Conservation (phyloP, 2,888 invertebrate species). For the Brachynemurus nebulosus region DNA sequence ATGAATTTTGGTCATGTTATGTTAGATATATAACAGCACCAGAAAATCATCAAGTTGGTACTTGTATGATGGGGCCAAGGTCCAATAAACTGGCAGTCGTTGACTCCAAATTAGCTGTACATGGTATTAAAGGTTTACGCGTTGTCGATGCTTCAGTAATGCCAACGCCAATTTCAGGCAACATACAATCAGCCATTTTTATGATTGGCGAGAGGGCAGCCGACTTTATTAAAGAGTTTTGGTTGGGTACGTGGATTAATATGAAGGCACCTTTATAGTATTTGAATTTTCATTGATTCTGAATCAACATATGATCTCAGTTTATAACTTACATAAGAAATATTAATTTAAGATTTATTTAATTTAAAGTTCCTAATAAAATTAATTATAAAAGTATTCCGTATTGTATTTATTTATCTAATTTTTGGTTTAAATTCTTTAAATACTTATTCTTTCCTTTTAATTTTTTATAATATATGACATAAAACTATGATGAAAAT, state of each 20-base stretch:
- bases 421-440: no score
- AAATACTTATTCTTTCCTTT: no score
- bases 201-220: conserved; percentile 31
- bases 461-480: no score
- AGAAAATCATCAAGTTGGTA: conserved; percentile 71
- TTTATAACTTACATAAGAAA: no score
- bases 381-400: no score
- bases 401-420: no score
- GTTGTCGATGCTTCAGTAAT: conserved; percentile 35
- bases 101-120: conserved; percentile 48
- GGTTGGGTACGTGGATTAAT: conserved; percentile 17
- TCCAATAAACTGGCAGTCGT: conserved; percentile 61
- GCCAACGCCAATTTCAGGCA: conserved; percentile 29
- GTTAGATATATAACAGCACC: conserved; percentile 56
- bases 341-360: no score
- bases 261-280: no score
- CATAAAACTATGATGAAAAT: no score
- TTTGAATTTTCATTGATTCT: no score
- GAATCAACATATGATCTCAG: no score
- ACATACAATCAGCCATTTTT: conserved; percentile 30
- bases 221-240: conserved; percentile 28
- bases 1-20: conserved; percentile 66
- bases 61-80: conserved; percentile 67
- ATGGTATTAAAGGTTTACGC: conserved; percentile 43
- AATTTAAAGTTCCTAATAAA: no score